These are phyloP conservation scores for Lepidochrysops patricia DNA, from an alignment of 2,888 invertebrate species.

Conservation along the genomic window DNA sequence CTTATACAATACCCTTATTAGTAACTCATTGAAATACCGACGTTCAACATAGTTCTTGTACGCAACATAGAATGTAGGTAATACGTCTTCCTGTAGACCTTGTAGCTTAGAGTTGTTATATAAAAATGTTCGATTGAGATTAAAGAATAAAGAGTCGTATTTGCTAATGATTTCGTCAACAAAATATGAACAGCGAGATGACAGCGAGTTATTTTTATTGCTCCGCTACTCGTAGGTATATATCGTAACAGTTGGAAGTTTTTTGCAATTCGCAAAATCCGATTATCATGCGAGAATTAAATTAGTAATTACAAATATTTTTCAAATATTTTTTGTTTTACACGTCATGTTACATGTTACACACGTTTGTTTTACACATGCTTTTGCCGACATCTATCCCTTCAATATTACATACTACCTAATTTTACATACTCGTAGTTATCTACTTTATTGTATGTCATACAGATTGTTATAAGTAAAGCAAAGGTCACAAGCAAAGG, in stretches of 20 bases:
- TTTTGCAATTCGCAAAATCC: neutral
- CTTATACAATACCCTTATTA: neutral
- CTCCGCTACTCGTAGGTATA: neutral
- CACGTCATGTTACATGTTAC: too few relatives aligned
- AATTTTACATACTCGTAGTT: too few relatives aligned
- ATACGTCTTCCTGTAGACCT: constrained; percentile 6
- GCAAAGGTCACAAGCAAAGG: too few relatives aligned
- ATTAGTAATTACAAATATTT: too few relatives aligned
- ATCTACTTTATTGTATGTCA: too few relatives aligned
- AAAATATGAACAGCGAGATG: too few relatives aligned
- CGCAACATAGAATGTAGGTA: neutral
- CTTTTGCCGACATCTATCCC: too few relatives aligned
- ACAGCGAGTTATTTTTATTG: neutral
- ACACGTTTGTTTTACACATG: too few relatives aligned
- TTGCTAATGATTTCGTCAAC: neutral
- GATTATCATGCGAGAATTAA: neutral
- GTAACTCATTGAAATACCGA: constrained; percentile 8
- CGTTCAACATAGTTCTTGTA: neutral
- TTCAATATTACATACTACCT: too few relatives aligned
- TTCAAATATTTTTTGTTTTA: too few relatives aligned
- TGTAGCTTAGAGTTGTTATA: neutral
- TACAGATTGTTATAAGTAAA: too few relatives aligned
- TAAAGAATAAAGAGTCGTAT: neutral
- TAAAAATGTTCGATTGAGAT: neutral
- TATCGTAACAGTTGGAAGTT: neutral